Percentiles rank a stretch among this genome's conserved stretches.
Conservation (phyloP, 2,113 vertebrate genomes). For the Ardeotis arabs region DNA sequence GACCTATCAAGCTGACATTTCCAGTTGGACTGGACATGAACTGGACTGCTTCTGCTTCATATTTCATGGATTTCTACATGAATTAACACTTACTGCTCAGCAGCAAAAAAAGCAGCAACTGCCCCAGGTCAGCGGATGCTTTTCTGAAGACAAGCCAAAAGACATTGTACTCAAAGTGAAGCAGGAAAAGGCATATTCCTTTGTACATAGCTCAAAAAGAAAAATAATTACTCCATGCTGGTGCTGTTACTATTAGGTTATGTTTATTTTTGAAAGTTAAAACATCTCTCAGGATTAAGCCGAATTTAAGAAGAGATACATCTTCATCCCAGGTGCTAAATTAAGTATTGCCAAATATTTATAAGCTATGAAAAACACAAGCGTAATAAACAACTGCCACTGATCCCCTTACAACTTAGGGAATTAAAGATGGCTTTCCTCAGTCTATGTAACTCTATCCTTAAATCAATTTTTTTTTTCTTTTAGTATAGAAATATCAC, state of each 20-base stretch:
- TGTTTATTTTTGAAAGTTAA: background rate
- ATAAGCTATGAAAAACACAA: background rate
- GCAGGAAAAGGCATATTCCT: background rate
- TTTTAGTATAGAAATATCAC: background rate
- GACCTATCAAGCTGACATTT: background rate
- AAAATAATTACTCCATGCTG: background rate
- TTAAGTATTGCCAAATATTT: background rate
- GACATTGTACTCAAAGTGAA: background rate
- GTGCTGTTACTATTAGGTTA: background rate
- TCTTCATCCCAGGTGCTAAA: background rate
- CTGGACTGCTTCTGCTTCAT: background rate
- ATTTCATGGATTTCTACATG: slow-evolving; percentile 56
- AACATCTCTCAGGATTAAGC: background rate
- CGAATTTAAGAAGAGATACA: background rate
- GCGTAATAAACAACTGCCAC: background rate
- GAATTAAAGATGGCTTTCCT: background rate
- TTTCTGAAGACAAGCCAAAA: slow-evolving; percentile 23
- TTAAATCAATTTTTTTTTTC: background rate
- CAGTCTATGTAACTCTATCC: background rate
- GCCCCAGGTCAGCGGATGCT: background rate
- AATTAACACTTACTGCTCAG: background rate
- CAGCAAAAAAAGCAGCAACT: slow-evolving; percentile 1
- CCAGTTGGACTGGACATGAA: background rate
- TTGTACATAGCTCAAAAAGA: background rate
- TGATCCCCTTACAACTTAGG: background rate